Evolutionary conservation across 1,140 invertebrate species (phyloP).

Genomic region (Heliothis subflexa): DNA sequence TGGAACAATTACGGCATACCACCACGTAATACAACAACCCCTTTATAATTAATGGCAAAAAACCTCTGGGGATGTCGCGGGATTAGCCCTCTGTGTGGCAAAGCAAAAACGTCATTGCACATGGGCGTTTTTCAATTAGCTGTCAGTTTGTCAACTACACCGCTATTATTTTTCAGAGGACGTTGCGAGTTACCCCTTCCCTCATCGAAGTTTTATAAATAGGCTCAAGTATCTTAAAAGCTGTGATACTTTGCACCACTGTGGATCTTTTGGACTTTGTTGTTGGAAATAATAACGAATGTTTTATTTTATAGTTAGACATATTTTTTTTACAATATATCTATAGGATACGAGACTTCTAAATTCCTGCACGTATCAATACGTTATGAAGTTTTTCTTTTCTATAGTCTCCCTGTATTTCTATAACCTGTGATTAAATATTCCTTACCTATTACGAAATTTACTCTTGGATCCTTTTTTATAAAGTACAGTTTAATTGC

Average conservation of each 20-base stretch:
- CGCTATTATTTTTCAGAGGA: constrained; percentile 60
- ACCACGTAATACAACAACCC: constrained; percentile 61
- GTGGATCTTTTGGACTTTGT: not conserved
- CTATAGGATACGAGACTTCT: no score
- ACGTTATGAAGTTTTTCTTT: no score
- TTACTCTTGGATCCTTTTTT: not conserved
- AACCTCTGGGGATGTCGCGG: constrained; percentile 66
- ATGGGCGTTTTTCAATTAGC: constrained; percentile 85
- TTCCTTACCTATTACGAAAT: not conserved
- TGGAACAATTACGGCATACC: constrained; percentile 60
- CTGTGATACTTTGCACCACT: constrained; percentile 18
- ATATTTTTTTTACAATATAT: no score
- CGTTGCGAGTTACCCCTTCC: constrained; percentile 50
- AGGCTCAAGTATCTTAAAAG: constrained; percentile 43
- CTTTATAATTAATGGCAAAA: constrained; percentile 61
- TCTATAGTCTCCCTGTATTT: not conserved
- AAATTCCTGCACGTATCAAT: no score
- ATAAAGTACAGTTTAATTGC: constrained; percentile 27
- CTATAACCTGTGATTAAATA: constrained; percentile 18
- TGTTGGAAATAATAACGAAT: not conserved
- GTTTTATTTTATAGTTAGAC: no score
- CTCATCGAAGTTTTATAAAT: constrained; percentile 53
- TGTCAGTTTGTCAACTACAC: constrained; percentile 82
- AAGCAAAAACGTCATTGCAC: constrained; percentile 78
- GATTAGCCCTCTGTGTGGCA: constrained; percentile 78